Evolutionary conservation across 2,888 invertebrate species (phyloP).

Genomic region (Embidobia sp.): DNA sequence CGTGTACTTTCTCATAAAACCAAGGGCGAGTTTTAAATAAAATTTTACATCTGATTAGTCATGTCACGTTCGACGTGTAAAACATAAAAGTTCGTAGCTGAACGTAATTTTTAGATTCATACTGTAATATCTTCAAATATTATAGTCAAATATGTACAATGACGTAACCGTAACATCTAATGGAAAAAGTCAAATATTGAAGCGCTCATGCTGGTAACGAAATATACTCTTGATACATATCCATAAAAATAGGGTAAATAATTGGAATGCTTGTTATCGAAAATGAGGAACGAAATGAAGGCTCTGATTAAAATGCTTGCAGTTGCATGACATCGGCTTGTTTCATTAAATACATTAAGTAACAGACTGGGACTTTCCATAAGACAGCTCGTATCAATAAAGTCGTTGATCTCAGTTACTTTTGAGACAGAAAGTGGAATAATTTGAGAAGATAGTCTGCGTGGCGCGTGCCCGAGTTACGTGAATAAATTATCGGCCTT

Average conservation of each 20-base stretch:
- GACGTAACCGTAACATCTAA: too few relatives aligned
- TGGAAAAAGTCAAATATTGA: too few relatives aligned
- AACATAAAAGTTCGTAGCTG: too few relatives aligned
- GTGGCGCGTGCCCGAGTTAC: constrained; percentile 47
- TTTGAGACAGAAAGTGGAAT: constrained; percentile 43
- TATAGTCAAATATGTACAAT: too few relatives aligned
- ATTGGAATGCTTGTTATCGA: too few relatives aligned
- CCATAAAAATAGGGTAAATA: too few relatives aligned
- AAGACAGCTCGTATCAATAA: background rate
- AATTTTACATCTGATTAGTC: background rate
- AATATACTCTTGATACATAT: too few relatives aligned
- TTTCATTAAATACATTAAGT: background rate
- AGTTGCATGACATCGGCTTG: background rate
- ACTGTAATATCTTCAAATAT: too few relatives aligned
- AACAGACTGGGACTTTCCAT: constrained; percentile 35
- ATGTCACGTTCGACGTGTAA: constrained; percentile 7
- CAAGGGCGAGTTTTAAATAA: background rate
- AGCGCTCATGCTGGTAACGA: too few relatives aligned
- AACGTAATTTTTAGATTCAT: background rate
- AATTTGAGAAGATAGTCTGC: constrained; percentile 42
- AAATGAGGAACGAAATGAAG: background rate
- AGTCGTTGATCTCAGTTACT: constrained; percentile 43
- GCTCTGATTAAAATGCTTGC: background rate
- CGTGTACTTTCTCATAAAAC: too few relatives aligned
- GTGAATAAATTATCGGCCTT: constrained; percentile 30